Conservation (phyloP, 1,140 invertebrate species). For the Drosophila oshimai region DNA sequence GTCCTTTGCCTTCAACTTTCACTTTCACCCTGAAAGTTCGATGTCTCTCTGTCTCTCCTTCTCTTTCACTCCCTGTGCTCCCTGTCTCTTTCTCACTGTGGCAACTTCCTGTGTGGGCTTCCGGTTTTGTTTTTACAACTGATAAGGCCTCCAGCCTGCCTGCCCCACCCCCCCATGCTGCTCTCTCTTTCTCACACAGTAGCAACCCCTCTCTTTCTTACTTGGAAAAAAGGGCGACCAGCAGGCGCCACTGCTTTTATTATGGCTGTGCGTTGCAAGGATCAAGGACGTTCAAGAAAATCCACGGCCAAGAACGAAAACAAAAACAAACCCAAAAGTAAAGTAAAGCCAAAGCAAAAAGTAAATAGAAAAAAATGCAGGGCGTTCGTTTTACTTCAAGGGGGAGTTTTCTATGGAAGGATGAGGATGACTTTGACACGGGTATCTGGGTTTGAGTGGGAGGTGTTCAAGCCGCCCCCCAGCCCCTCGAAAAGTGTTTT, state of each 20-base stretch:
- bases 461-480: neutral
- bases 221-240: conserved; percentile 61
- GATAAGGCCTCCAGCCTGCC: conserved; percentile 72
- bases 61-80: neutral
- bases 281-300: conserved; percentile 82
- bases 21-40: conserved; percentile 76
- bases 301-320: conserved; percentile 40
- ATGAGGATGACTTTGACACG: conserved; percentile 61
- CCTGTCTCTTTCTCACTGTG: conserved; percentile 26
- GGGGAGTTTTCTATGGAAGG: neutral
- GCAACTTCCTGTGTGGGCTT: conserved; percentile 75
- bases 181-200: conserved; percentile 3
- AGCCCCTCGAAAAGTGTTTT: conserved; percentile 8
- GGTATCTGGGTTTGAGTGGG: conserved; percentile 25
- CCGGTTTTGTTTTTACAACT: conserved; percentile 81
- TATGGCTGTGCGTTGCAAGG: conserved; percentile 77
- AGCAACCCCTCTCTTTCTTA: neutral
- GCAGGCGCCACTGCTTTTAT: conserved; percentile 63
- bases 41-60: conserved; percentile 11
- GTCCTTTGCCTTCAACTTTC: conserved; percentile 76
- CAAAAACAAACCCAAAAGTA: conserved; percentile 49
- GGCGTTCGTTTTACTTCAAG: conserved; percentile 56
- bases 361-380: conserved; percentile 69
- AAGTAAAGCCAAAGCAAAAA: conserved; percentile 37
- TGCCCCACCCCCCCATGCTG: conserved; percentile 32